These are phyloP conservation scores for Chromobotia macracanthus DNA, from an alignment of 2,797 vertebrate genomes.

Conservation along the genomic window DNA sequence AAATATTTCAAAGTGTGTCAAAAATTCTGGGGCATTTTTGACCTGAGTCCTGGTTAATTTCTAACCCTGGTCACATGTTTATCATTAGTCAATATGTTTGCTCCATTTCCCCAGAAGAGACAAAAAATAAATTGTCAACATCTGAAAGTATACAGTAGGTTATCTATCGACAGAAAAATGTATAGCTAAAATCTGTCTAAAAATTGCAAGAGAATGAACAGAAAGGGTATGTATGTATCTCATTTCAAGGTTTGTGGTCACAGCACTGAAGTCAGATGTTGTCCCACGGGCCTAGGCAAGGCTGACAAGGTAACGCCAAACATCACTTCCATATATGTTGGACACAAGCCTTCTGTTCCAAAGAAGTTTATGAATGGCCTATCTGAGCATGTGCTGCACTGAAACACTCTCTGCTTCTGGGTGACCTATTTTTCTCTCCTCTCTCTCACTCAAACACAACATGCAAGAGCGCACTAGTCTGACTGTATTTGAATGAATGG, in stretches of 20 bases:
- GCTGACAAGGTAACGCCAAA: constrained; percentile 35
- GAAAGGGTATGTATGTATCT: constrained; percentile 27
- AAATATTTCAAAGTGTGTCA: no score
- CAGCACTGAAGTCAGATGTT: constrained; percentile 25
- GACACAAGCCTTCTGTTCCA: constrained; percentile 17
- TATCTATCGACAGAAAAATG: no score
- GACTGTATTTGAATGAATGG: background rate
- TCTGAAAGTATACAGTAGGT: no score
- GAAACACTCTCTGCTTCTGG: constrained; percentile 35
- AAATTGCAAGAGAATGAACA: constrained; percentile 33
- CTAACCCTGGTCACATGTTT: no score
- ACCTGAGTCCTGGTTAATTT: no score
- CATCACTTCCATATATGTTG: constrained; percentile 9
- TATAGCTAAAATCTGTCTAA: background rate
- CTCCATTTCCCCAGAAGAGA: no score
- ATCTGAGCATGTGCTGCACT: constrained; percentile 40
- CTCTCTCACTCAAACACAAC: constrained; percentile 26
- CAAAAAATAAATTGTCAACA: no score
- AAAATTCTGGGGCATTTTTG: no score
- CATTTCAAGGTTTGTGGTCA: constrained; percentile 43
- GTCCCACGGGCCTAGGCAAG: constrained; percentile 26
- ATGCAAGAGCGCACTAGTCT: constrained; percentile 2
- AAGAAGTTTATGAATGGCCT: constrained; percentile 37
- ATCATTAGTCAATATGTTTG: no score
- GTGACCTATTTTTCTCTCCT: constrained; percentile 44